Percentiles rank a stretch among this genome's conserved stretches.
Evolutionary conservation across 2,113 vertebrate species (phyloP).

Genomic region (Riparia riparia): DNA sequence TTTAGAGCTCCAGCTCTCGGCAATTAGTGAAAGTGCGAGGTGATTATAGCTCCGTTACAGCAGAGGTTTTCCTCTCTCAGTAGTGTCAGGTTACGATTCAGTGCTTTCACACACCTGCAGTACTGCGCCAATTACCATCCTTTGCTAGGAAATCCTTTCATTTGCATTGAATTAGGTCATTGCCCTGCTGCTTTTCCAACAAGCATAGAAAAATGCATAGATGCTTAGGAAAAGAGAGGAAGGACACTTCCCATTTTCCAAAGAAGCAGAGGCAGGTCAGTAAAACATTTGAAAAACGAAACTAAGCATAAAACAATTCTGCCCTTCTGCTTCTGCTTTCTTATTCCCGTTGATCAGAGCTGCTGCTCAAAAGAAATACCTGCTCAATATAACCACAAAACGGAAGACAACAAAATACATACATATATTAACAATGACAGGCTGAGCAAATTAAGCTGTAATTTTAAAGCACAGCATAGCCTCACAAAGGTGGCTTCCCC

Average conservation of each 20-base stretch:
- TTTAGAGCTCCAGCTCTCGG: neutral
- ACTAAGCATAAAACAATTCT: neutral
- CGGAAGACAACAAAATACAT: neutral
- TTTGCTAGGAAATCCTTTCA: conserved; percentile 31
- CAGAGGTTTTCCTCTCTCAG: neutral
- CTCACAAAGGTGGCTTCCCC: neutral
- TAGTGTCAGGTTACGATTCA: neutral
- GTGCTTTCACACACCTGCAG: neutral
- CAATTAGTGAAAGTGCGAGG: neutral
- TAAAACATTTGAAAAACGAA: neutral
- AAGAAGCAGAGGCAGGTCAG: neutral
- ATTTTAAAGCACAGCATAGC: neutral
- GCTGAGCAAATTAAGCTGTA: neutral
- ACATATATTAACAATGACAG: neutral
- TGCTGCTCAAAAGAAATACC: neutral
- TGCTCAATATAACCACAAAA: neutral
- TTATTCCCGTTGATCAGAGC: neutral
- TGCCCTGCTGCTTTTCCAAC: neutral
- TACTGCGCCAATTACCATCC: neutral
- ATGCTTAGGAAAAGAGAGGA: neutral
- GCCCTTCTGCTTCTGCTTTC: neutral
- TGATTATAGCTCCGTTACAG: neutral
- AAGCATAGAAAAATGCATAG: neutral
- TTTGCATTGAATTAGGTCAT: conserved; percentile 1
- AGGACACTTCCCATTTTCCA: neutral